Conservation (phyloP, 2,797 vertebrate species). For the Chloroceryle amazona region DNA sequence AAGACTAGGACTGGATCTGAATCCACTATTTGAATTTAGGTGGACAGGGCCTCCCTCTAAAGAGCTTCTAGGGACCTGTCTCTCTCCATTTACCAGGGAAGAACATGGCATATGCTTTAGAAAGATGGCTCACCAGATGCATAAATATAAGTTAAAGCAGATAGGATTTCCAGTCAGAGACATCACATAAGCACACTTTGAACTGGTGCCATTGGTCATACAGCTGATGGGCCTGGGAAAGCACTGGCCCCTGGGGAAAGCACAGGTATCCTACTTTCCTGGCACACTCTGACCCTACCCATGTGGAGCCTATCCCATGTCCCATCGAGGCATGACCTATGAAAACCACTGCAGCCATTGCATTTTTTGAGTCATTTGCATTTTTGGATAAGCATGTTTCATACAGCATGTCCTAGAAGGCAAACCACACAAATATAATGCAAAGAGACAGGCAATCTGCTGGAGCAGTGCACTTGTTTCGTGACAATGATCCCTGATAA, state of each 20-base stretch:
- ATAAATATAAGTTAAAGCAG: background rate
- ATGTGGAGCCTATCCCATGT: background rate
- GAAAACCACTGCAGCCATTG: background rate
- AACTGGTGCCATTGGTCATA: background rate
- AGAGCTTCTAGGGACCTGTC: background rate
- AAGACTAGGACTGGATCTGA: background rate
- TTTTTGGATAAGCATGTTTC: background rate
- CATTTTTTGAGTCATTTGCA: background rate
- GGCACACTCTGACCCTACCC: background rate
- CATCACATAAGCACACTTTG: background rate
- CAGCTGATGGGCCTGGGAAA: background rate
- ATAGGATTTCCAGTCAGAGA: background rate
- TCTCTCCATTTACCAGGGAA: background rate
- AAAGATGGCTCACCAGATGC: background rate
- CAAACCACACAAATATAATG: slow-evolving; percentile 47
- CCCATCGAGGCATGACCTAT: background rate
- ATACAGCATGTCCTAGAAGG: slow-evolving; percentile 27
- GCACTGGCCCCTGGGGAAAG: background rate
- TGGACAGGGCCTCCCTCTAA: background rate
- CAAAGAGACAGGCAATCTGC: slow-evolving; percentile 41
- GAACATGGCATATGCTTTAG: background rate
- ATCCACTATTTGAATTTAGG: background rate
- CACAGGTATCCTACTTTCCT: background rate
- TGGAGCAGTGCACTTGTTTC: slow-evolving; percentile 9
- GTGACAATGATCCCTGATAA: slow-evolving; percentile 21